These are phyloP conservation scores for Zaprionus bogoriensis DNA, from an alignment of 2,888 invertebrate genomes.

Conservation along the genomic window DNA sequence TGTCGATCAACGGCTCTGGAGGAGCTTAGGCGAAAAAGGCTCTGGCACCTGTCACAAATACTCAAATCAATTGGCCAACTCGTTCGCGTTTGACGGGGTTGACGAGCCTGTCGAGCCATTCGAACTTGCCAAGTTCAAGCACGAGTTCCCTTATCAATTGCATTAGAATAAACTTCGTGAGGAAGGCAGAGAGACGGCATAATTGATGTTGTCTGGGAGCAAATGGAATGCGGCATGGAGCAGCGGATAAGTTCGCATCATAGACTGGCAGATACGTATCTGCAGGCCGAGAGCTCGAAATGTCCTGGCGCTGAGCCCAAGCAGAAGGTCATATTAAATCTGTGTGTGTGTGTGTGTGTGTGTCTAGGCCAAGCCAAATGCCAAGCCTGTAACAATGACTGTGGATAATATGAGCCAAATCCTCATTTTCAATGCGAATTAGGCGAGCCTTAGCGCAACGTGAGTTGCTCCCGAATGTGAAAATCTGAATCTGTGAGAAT, in stretches of 20 bases:
- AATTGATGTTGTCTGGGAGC: background rate
- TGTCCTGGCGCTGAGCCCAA: background rate
- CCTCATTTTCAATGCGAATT: constrained; percentile 52
- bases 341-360: background rate
- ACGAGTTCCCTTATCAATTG: no score
- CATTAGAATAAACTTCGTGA: no score
- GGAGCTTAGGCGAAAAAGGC: constrained; percentile 20
- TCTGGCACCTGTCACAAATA: constrained; percentile 62
- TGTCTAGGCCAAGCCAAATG: constrained; percentile 3
- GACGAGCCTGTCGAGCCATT: constrained; percentile 3
- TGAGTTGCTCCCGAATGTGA: constrained; percentile 16
- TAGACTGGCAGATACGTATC: background rate
- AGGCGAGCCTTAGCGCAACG: constrained; percentile 29
- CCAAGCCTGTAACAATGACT: constrained; percentile 26
- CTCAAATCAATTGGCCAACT: constrained; percentile 36
- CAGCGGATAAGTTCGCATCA: background rate
- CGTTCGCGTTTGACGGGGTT: constrained; percentile 5
- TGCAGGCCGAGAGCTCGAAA: background rate
- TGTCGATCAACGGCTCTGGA: constrained; percentile 15
- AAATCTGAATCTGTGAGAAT: constrained; percentile 24
- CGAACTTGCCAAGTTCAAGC: background rate
- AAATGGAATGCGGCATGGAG: background rate
- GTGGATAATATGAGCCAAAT: constrained; percentile 33
- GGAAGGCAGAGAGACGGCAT: background rate
- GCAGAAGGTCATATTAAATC: background rate